Evolutionary conservation across 2,113 vertebrate species (phyloP), one percentile per base, ranked within the genome.

Genomic region (human (Homo sapiens)): DNA sequence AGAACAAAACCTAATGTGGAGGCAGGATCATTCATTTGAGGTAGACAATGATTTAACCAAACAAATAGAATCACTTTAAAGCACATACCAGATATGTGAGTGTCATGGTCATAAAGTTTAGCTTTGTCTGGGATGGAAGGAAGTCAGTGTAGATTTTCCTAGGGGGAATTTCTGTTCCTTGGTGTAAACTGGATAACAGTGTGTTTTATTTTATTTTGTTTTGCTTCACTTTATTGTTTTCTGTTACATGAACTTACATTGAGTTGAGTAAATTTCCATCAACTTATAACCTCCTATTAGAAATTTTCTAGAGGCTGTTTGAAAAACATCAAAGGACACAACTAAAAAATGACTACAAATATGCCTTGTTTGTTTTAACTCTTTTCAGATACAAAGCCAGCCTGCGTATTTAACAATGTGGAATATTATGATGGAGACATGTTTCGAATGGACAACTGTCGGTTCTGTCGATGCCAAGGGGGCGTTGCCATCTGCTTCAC

Each of bases 401-500:
- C 98, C n/a, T 99, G 99, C 90, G 98, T 99, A 59, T 99, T 99
- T 98, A 99, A 99, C 92, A 99, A 98, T 1, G 98, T 98, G 98
- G 99, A 99, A 70, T 99, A 99, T 90, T 97, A 98, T 0, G 99
- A 99, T 27, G 99, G 99, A 27, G 99, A 99, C 81, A 99, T 99
- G 98, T 99, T 99, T 97, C 99, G 99, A 76, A 99, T 99, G 99
- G 99, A 99, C 73, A 99, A 98, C 25, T 99, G 99, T 86, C 99
- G 99, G 0, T 99, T 99, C 97, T 99, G 99, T 80, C 99, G 99
- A 6, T 99, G 99, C 98, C 99, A 99, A 75, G 99, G 99, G 1
- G 99, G 99, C 2, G 99, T 99, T 27, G 99, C 99, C 4, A 99
- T 99, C 85, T 99, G 99, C 88, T 99, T 99, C 98, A 98, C 99